Percentiles rank a stretch among this genome's conserved stretches.
phyloP scores from a whole-genome alignment of 1,140 invertebrate species.

The Triops longicaudatus region DNA sequence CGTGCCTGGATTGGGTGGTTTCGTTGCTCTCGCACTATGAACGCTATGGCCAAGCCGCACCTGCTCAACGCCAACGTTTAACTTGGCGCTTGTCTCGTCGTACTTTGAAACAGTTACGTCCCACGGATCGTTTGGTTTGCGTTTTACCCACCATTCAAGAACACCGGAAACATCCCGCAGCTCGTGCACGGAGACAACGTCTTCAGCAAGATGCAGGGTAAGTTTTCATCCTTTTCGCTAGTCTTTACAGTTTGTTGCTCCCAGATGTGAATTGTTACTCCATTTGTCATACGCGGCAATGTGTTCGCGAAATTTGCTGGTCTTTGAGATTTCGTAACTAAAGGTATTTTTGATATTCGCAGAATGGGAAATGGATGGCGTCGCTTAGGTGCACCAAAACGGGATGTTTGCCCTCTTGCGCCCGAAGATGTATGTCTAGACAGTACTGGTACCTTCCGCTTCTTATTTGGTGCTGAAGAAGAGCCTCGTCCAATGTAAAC shows the following conservation, averaged over 20 bases:
- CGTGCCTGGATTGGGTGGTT: constrained; percentile 50
- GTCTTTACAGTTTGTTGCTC: no score
- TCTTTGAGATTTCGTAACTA: not conserved
- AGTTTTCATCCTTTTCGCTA: not conserved
- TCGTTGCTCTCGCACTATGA: constrained; percentile 58
- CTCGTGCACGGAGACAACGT: constrained; percentile 21
- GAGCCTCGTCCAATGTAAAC: constrained; percentile 19
- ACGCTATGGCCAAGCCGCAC: constrained; percentile 55
- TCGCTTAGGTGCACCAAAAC: not conserved
- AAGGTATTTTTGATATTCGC: not conserved
- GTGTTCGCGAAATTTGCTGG: not conserved
- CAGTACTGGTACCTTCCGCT: constrained; percentile 23
- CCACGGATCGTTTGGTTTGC: constrained; percentile 50
- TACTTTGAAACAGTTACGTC: constrained; percentile 51
- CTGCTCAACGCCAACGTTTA: constrained; percentile 59
- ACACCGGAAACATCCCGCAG: constrained; percentile 17
- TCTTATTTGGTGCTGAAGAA: constrained; percentile 24
- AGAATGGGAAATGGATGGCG: constrained; percentile 6
- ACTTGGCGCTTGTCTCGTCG: constrained; percentile 51
- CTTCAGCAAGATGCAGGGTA: constrained; percentile 16
- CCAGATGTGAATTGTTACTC: not conserved
- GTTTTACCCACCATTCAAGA: constrained; percentile 27
- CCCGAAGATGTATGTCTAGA: constrained; percentile 21
- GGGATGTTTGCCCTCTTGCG: constrained; percentile 20
- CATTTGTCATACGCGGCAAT: not conserved